Evolutionary conservation across 2,888 invertebrate species (phyloP), one percentile per base, ranked within the genome.

Genomic region (Agriopis marginaria): DNA sequence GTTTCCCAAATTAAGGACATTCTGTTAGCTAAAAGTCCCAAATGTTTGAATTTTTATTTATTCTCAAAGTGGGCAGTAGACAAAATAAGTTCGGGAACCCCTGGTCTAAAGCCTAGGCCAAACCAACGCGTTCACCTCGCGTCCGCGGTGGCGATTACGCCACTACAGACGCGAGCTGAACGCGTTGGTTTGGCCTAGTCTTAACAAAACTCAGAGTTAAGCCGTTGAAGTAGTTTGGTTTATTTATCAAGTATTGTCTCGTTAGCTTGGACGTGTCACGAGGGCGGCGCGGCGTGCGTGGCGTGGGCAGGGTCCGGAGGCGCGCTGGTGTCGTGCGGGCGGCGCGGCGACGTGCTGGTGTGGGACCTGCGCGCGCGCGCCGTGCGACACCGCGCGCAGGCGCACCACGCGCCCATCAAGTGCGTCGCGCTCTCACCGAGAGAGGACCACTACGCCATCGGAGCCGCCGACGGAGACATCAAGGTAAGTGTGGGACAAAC

Each of bases 371-470:
- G 99, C 71, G 97, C 98, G 89, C 96, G 99, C 78, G 96, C 97
- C 65, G 95, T 98, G 66, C 95, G 98, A 1, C 98, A 98, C 89
- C 96, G 97, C 83, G 97, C 91, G 78, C 87, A 95, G 94, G 99
- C 99, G 72, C 99, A 99, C 89, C 99, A 99, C 86, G 97, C 97
- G 77, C 97, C 99, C 69, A 97, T 99, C 81, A 99, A 99, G 94
- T 98, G 99, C 89, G 95, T 99, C 78, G 97, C 99, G 61, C 96
- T 99, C 59, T 98, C 99, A 94, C 98, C 98, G 0, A 96, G 97
- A 68, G 99, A 99, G 92, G 99, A 99, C 91, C 97, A 98, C 92
- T 99, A 99, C 92, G 98, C 98, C 23, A 98, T 99, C 61, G 99
- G 99, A 14, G 97, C 98, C 61, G 98, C 98, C 23, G 98, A 98